A percentile compares a stretch with the other conserved stretches of the same genome.
These are phyloP conservation scores for Atherinosoma microstoma DNA, from an alignment of 2,797 vertebrate genomes.

Conservation along the genomic window DNA sequence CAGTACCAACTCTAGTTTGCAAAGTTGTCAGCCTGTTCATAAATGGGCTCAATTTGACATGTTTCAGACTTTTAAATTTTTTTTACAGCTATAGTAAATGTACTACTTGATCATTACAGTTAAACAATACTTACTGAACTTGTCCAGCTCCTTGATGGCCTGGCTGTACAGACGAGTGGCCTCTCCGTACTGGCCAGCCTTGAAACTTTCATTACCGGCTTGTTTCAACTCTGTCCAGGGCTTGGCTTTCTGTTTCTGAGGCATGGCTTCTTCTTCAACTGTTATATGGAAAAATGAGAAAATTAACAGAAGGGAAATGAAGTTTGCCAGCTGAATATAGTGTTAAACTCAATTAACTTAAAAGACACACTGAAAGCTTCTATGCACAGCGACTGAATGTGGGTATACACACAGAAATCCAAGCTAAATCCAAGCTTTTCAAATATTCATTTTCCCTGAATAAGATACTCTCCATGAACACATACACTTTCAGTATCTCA, in stretches of 20 bases:
- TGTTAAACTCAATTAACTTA: background rate
- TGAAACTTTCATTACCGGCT: constrained; percentile 90
- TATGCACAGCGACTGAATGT: background rate
- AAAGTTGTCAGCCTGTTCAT: too few relatives aligned
- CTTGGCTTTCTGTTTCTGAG: constrained; percentile 79
- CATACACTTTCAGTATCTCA: too few relatives aligned
- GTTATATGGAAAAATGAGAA: background rate
- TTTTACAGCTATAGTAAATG: too few relatives aligned
- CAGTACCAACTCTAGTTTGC: too few relatives aligned
- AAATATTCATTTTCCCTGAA: too few relatives aligned
- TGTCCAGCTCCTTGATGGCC: constrained; percentile 85
- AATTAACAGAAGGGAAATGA: background rate
- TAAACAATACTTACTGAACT: constrained; percentile 76
- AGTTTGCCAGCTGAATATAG: background rate
- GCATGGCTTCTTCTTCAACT: constrained; percentile 67
- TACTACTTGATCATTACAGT: background rate
- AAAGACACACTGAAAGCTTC: background rate
- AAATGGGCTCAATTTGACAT: too few relatives aligned
- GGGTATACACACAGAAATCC: background rate
- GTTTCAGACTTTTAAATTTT: too few relatives aligned
- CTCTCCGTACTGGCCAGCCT: constrained; percentile 90
- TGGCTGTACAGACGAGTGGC: constrained; percentile 86
- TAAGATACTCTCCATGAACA: too few relatives aligned
- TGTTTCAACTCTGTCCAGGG: constrained; percentile 84
- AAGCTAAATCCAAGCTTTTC: too few relatives aligned